Conservation (phyloP, 2,888 invertebrate genomes). For the Tholera decimalis region DNA sequence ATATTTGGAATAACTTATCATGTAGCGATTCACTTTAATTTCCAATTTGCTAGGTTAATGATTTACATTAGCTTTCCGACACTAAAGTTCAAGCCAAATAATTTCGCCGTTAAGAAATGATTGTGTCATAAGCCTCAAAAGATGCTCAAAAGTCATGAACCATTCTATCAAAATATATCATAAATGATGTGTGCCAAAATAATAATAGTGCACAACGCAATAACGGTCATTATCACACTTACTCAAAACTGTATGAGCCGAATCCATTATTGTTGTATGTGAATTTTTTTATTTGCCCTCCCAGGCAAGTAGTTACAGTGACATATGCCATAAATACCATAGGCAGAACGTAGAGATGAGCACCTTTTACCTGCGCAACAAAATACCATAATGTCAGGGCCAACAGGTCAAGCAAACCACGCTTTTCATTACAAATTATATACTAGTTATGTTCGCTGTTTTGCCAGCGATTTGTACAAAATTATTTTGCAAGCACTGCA, state of each 20-base stretch:
- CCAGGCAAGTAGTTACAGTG: slow-evolving; percentile 70
- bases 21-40: slow-evolving; percentile 24
- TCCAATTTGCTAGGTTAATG: slow-evolving; percentile 20
- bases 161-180: slow-evolving; percentile 12
- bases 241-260: slow-evolving; percentile 88
- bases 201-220: slow-evolving; percentile 35
- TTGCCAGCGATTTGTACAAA: slow-evolving; percentile 29
- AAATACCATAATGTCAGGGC: slow-evolving; percentile 81
- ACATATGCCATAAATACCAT: slow-evolving; percentile 69
- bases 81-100: slow-evolving; percentile 36
- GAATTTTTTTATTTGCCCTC: slow-evolving; percentile 78
- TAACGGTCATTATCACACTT: slow-evolving; percentile 69
- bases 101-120: slow-evolving; percentile 26
- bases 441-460: slow-evolving; percentile 43
- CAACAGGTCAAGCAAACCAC: slow-evolving; percentile 64
- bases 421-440: slow-evolving; percentile 59
- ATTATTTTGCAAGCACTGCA: slow-evolving; percentile 29
- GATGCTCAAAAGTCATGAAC: slow-evolving; percentile 10
- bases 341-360: slow-evolving; percentile 67
- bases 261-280: slow-evolving; percentile 84
- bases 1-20: background rate
- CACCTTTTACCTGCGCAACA: slow-evolving; percentile 80
- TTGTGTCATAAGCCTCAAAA: slow-evolving; percentile 25
- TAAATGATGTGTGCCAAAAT: slow-evolving; percentile 33
- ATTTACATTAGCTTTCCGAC: slow-evolving; percentile 17